These are phyloP conservation scores for Calliopum simillimum DNA, from an alignment of 2,888 invertebrate species.

Conservation along the genomic window DNA sequence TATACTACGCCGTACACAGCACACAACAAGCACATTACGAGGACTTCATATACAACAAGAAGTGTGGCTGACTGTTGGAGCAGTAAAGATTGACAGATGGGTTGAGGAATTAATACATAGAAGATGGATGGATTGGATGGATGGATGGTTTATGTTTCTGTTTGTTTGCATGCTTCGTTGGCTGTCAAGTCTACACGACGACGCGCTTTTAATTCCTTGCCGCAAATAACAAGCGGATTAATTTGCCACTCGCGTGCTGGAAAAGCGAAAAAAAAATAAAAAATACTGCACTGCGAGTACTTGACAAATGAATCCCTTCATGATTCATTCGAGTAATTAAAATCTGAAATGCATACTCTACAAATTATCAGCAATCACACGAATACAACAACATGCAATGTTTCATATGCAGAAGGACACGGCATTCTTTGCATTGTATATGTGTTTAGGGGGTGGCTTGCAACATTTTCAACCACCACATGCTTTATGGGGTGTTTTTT, in stretches of 20 bases:
- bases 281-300: slow-evolving; percentile 35
- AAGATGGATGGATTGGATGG: slow-evolving; percentile 24
- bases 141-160: neutral
- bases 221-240: slow-evolving; percentile 64
- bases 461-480: too few species aligned
- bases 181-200: slow-evolving; percentile 56
- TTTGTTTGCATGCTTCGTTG: neutral
- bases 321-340: slow-evolving; percentile 48
- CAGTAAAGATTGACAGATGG: slow-evolving; percentile 1
- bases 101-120: too few species aligned
- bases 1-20: slow-evolving; percentile 43
- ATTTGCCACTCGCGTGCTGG: slow-evolving; percentile 54
- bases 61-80: neutral
- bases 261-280: neutral
- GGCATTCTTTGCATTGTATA: too few species aligned
- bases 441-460: too few species aligned
- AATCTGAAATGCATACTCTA: slow-evolving; percentile 42
- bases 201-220: slow-evolving; percentile 63
- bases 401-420: too few species aligned
- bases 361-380: neutral
- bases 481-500: too few species aligned
- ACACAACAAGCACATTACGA: slow-evolving; percentile 16
- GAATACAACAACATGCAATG: too few species aligned
- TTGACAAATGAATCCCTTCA: slow-evolving; percentile 46
- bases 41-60: slow-evolving; percentile 17